Conservation (phyloP, 2,888 invertebrate genomes). For the Achlya flavicornis region DNA sequence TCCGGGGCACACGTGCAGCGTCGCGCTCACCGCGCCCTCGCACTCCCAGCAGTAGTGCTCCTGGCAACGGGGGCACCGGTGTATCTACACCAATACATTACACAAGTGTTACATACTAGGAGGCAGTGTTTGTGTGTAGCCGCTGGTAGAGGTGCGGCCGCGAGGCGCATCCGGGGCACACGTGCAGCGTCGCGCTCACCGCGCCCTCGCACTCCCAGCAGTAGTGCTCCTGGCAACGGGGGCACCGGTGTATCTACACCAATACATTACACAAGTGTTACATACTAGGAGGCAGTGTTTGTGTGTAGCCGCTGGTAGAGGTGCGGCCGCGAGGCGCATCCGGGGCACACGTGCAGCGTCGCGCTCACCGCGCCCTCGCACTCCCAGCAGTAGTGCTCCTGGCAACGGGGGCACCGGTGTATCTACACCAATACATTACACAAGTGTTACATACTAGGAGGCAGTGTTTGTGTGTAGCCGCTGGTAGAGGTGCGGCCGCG, state of each 20-base stretch:
- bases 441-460: too few relatives aligned
- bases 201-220: slow-evolving; percentile 98
- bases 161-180: slow-evolving; percentile 98
- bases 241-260: slow-evolving; percentile 87
- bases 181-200: slow-evolving; percentile 96
- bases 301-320: slow-evolving; percentile 69
- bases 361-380: slow-evolving; percentile 98
- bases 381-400: slow-evolving; percentile 93
- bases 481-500: slow-evolving; percentile 80
- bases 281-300: too few relatives aligned
- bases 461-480: too few relatives aligned
- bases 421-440: slow-evolving; percentile 53
- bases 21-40: slow-evolving; percentile 96
- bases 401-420: slow-evolving; percentile 92
- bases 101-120: too few relatives aligned
- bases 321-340: slow-evolving; percentile 90
- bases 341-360: slow-evolving; percentile 97
- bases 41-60: slow-evolving; percentile 96
- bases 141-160: slow-evolving; percentile 78
- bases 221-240: slow-evolving; percentile 90
- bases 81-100: slow-evolving; percentile 66
- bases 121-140: slow-evolving; percentile 36
- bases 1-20: slow-evolving; percentile 97
- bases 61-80: slow-evolving; percentile 90
- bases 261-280: not conserved